Evolutionary conservation across 2,113 vertebrate genomes (phyloP).

Genomic region (Barbus barbus): DNA sequence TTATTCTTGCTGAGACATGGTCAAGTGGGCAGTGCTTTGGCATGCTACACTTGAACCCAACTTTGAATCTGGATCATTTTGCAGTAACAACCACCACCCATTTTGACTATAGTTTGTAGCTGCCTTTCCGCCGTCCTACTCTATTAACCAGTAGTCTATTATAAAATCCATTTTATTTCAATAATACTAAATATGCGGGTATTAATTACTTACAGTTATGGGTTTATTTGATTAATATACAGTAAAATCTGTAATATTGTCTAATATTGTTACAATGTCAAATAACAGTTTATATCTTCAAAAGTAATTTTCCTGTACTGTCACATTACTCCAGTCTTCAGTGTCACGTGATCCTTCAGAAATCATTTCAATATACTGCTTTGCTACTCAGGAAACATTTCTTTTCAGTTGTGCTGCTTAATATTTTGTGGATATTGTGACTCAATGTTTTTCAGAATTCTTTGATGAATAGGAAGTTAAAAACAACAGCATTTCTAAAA

Average conservation of each 20-base stretch:
- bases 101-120: neutral
- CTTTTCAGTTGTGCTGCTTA: no score
- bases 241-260: no score
- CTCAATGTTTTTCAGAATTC: no score
- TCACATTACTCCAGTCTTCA: neutral
- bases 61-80: neutral
- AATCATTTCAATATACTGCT: no score
- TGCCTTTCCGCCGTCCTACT: neutral
- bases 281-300: neutral
- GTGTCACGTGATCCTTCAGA: no score
- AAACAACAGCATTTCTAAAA: no score
- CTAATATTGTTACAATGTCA: neutral
- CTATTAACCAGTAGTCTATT: neutral
- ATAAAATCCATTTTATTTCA: neutral
- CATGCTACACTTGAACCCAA: neutral
- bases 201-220: neutral
- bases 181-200: neutral
- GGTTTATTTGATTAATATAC: neutral
- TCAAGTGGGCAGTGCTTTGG: neutral
- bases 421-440: no score
- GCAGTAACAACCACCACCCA: neutral
- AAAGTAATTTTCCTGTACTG: neutral
- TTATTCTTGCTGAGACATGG: neutral
- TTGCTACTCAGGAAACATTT: no score
- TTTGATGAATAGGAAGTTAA: no score